Conservation (phyloP, 2,113 vertebrate species). For the Callipepla californica region DNA sequence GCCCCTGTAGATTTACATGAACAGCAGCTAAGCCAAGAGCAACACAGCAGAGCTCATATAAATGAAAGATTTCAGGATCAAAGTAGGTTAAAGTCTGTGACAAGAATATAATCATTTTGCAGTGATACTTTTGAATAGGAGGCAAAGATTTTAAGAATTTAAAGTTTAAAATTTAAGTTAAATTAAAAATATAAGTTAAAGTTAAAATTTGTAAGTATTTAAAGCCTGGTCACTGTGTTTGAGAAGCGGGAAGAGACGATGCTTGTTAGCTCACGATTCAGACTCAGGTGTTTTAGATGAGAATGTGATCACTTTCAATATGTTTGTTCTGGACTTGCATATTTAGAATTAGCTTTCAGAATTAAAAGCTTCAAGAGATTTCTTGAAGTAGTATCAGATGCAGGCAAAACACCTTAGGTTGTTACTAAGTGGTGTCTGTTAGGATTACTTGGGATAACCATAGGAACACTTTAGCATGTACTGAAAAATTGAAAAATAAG, state of each 20-base stretch:
- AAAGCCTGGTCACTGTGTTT: neutral
- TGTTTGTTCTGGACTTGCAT: neutral
- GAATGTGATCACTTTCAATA: neutral
- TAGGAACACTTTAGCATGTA: neutral
- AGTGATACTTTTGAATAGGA: neutral
- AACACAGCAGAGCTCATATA: slow-evolving; percentile 91
- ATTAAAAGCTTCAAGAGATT: neutral
- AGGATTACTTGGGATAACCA: neutral
- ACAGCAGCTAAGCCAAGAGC: slow-evolving; percentile 93
- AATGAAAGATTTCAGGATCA: slow-evolving; percentile 78
- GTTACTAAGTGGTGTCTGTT: neutral
- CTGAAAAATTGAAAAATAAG: neutral
- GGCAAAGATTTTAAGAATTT: neutral
- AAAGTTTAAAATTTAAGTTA: no score
- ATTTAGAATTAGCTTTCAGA: neutral
- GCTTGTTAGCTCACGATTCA: neutral
- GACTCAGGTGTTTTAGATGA: neutral
- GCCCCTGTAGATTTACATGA: slow-evolving; percentile 93
- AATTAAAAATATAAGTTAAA: no score
- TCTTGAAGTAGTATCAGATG: neutral
- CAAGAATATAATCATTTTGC: neutral
- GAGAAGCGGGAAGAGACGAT: neutral
- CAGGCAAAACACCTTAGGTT: neutral
- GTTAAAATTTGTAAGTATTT: neutral
- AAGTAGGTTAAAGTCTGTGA: slow-evolving; percentile 73